A percentile compares a stretch with the other conserved stretches of the same genome.
These are phyloP conservation scores for Ia io DNA, from an alignment of 2,113 vertebrate genomes.

Conservation along the genomic window DNA sequence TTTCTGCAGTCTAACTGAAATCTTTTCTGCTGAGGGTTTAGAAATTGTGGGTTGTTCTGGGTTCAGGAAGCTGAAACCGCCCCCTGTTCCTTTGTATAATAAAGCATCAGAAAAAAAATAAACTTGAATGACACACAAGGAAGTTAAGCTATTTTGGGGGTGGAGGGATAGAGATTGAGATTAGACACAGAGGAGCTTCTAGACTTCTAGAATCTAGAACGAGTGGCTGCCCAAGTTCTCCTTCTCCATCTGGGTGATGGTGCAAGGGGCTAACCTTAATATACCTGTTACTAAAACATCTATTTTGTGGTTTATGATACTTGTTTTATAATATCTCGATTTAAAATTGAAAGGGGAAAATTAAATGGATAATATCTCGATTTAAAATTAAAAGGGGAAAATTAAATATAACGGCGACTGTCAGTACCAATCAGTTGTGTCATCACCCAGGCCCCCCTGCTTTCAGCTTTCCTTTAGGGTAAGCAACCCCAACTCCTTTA, in stretches of 20 bases:
- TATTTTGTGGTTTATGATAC: background rate
- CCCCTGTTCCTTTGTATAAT: background rate
- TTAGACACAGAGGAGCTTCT: background rate
- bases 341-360: constrained; percentile 1
- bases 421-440: background rate
- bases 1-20: background rate
- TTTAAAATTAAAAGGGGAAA: constrained; percentile 14
- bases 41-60: background rate
- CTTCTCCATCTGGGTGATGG: background rate
- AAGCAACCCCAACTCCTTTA: background rate
- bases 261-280: background rate
- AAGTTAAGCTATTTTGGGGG: background rate
- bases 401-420: background rate
- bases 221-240: background rate
- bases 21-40: background rate
- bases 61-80: background rate
- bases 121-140: background rate
- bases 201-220: background rate
- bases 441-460: background rate
- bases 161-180: background rate
- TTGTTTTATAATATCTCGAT: background rate
- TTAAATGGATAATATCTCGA: background rate
- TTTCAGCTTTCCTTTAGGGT: background rate
- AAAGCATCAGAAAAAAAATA: background rate
- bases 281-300: background rate